Base-by-base conservation (phyloP, 2,113 vertebrate species). In the Loxodonta africana region DNA sequence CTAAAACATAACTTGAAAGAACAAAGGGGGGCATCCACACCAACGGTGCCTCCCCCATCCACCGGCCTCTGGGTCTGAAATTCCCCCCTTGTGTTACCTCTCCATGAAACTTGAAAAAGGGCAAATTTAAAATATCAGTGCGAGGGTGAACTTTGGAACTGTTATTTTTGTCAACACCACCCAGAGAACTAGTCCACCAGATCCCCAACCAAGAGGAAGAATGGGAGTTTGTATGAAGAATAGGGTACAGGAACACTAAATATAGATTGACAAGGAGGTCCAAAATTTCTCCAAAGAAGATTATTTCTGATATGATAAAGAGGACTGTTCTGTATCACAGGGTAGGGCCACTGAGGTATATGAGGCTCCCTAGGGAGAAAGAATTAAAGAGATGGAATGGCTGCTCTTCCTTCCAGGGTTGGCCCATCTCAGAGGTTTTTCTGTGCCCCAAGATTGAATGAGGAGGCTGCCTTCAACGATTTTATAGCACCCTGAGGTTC, bases 81-180 rank as follows among this genome's bases (percentile, higher is more conserved):
- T 90, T 33, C 71, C 15, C 28, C 12, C 30, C 23, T 88, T 71
- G 11, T 51, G 83, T 77, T 86, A 81, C 85, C 41, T 62, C 26
- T 51, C 83, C 60, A 73, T 37, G 41, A 96, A 93, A 94, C 21
- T 51, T 92, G 28, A n/a, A 78, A 78, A 92, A 82, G 86, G 28
- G 53, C 26, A 67, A 33, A 30, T 67, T 67, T 30, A 12, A 67
- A 67, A 67, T 67, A 12, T 23, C 37, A 94, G 60, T 83, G 80
- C 25, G 8, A 88, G 15, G 62, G 62, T 81, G 20, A 94, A 81
- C 26, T 84, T 83, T 91, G 46, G 41, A 76, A 71, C 41, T 63
- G 26, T 84, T 82, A 65, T 74, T 73, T 88, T 82, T 78, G 93
- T 86, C 81, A 95, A 78, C 26, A 78, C 41, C 71, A 93, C 30